Base-by-base conservation (phyloP, 2,888 invertebrate genomes). In the Gerosis bhagava region DNA sequence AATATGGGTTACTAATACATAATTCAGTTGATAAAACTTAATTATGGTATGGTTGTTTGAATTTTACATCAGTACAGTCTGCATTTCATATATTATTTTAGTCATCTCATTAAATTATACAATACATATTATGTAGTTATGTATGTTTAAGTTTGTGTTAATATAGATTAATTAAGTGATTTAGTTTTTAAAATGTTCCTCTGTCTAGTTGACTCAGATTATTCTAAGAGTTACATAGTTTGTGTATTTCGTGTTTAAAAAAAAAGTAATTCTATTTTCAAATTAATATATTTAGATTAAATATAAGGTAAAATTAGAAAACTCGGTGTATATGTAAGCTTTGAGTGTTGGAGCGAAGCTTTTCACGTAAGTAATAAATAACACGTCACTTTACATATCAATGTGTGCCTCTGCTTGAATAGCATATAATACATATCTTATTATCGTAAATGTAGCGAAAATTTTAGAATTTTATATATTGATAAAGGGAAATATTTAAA, bases 361-460 rank as follows among this genome's bases (percentile, higher is more conserved):
- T 80, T 25, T 73, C 71, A 72, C 68, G 66, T 66, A 68, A 64
- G 66, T 62, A 66, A 65, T 68, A 60, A 63, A 63, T 60, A 34
- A 55, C 65, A 73, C n/a, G n/a, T 73, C 79, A 81, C 77, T 72
- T 77, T 77, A 86, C 87, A 88, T 88, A 88, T 88, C 87, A 83
- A 83, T 67, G 83, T 87, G 87, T 88, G 87, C 87, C 87, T 88
- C 83, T 78, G 86, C 87, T 84, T 86, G 53, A 69, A 83, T 83
- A 84, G 84, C 77, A 78, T 81, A 70, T 69, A 67, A 75, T 75
- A 84, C 83, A 86, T 87, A 84, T 86, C 84, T 76, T 78, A 72
- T 78, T 87, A 84, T 86, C 84, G 75, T 78, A 72, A 78, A 73
- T 65, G 72, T 84, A 83, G 83, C 61, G 59, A 78, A 77, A n/a